Conservation (phyloP, 2,888 invertebrate species). For the Eretmocerus hayati region DNA sequence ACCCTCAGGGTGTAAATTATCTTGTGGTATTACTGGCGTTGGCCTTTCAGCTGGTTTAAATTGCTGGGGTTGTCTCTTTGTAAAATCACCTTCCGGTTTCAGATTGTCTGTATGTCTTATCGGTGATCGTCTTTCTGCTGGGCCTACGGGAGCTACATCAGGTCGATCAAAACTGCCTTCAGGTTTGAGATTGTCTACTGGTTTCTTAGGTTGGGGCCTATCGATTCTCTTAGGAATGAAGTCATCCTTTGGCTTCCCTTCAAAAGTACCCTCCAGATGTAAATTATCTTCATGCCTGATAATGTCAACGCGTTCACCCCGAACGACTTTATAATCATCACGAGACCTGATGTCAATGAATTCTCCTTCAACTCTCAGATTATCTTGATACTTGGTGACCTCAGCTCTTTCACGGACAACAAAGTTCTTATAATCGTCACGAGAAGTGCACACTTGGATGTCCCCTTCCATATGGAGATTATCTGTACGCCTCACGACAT, state of each 20-base stretch:
- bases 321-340: slow-evolving; percentile 50
- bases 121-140: slow-evolving; percentile 45
- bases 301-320: slow-evolving; percentile 50
- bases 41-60: slow-evolving; percentile 44
- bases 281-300: slow-evolving; percentile 47
- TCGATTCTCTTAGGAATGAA: slow-evolving; percentile 43
- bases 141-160: slow-evolving; percentile 39
- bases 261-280: slow-evolving; percentile 42
- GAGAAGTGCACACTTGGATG: slow-evolving; percentile 45
- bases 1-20: slow-evolving; percentile 52
- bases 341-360: slow-evolving; percentile 52
- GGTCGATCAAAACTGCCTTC: slow-evolving; percentile 51
- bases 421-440: slow-evolving; percentile 54
- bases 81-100: slow-evolving; percentile 49
- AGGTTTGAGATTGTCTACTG: slow-evolving; percentile 55
- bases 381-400: slow-evolving; percentile 46
- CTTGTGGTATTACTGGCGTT: slow-evolving; percentile 46
- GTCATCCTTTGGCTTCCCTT: slow-evolving; percentile 42
- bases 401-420: slow-evolving; percentile 47
- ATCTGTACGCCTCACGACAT: slow-evolving; percentile 48
- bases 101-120: slow-evolving; percentile 48
- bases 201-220: slow-evolving; percentile 46
- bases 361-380: slow-evolving; percentile 44
- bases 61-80: slow-evolving; percentile 32
- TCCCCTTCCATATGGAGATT: slow-evolving; percentile 47